A percentile compares a stretch with the other conserved stretches of the same genome.
phyloP scores from a whole-genome alignment of 2,113 vertebrate genomes.

The Malaclemys terrapin region DNA sequence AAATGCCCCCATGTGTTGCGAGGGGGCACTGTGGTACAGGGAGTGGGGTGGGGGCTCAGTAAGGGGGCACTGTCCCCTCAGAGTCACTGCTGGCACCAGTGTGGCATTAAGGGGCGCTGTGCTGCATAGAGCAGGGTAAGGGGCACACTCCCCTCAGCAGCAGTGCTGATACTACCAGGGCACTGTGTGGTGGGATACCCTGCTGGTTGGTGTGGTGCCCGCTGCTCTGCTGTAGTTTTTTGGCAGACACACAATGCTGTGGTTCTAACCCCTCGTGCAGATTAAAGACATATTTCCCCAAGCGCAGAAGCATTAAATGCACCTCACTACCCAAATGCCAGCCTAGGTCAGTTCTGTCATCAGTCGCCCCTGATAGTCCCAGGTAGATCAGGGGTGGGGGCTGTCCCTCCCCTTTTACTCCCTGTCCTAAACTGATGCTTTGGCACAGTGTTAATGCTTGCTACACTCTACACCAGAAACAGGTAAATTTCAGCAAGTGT shows the following conservation, averaged over 20 bases:
- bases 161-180: too few relatives aligned
- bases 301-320: not conserved
- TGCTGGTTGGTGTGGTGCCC: not conserved
- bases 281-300: not conserved
- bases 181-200: not conserved
- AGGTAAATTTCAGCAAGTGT: not conserved
- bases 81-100: not conserved
- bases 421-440: not conserved
- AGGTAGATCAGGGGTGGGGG: not conserved
- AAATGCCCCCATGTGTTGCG: not conserved
- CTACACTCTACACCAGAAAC: not conserved
- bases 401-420: not conserved
- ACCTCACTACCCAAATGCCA: not conserved
- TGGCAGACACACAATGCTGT: not conserved
- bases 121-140: not conserved
- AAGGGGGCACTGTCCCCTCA: not conserved
- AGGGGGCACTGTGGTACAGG: not conserved
- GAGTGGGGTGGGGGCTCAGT: not conserved
- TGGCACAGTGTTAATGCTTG: not conserved
- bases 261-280: not conserved
- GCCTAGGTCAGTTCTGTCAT: too few relatives aligned
- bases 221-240: not conserved
- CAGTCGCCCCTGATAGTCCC: not conserved
- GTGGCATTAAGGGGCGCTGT: not conserved
- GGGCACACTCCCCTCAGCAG: not conserved